Evolutionary conservation across 2,888 invertebrate species (phyloP), one percentile per base, ranked within the genome.

Genomic region (Pristionchus maxplancki): DNA sequence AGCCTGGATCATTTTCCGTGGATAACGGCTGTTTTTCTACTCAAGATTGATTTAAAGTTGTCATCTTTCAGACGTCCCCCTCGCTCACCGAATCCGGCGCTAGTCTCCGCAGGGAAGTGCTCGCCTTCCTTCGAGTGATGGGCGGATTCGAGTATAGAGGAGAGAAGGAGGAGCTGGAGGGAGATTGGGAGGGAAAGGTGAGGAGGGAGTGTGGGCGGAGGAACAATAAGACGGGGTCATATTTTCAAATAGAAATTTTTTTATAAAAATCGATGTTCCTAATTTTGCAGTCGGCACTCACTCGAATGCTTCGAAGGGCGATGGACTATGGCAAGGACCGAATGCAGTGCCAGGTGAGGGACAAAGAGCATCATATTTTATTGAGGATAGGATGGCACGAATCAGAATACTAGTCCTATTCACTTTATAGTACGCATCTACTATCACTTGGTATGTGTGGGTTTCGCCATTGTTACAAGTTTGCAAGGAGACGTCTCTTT

Each of bases 291-390:
- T 83, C 53, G n/a, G 82, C 82, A 1, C 53, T 83, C 34, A 85
- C 64, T 24, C 85, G 85, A 6, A 48, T 64, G 40, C 17, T 85
- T 15, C 40, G 85, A 85, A 37, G 85, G 28, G 48, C 31, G 40
- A 44, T 64, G 62, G 85, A 85, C 85, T 85, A 64, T 31, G 85
- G 44, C n/a, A 85, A 64, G 85, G 85, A 85, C 53, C 37, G 85
- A 62, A 40, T 85, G 82, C 20, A 53, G 53, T 83, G 82, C 15
- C 82, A 83, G 53, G 82, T 83, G 82, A 83, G n/a, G n/a, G n/a
- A n/a, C n/a, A n/a, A n/a, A n/a, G n/a, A n/a, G n/a, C n/a, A n/a
- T n/a, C n/a, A n/a, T n/a, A n/a, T n/a, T n/a, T n/a, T n/a, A n/a
- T n/a, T n/a, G 37, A 37, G 71, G 40, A 8, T 1, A 5, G 71